Conservation (phyloP, 2,797 vertebrate genomes). For the Cossypha niveicapilla region DNA sequence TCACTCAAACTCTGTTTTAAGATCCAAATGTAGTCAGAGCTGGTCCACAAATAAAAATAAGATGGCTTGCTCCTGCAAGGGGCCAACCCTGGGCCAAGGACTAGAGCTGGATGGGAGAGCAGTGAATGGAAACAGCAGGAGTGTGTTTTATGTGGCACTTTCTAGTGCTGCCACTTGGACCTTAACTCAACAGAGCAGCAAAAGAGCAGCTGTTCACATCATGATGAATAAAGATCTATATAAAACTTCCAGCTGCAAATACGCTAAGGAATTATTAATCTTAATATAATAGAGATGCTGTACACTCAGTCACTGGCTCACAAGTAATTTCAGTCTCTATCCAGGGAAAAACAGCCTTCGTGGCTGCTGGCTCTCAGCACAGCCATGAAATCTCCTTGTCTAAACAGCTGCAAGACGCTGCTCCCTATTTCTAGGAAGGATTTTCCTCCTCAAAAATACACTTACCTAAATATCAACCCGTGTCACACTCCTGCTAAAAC, state of each 20-base stretch:
- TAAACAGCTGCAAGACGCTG: not conserved
- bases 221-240: slow-evolving; percentile 57
- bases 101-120: not conserved
- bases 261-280: slow-evolving; percentile 51
- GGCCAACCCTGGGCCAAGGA: not conserved
- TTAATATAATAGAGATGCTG: slow-evolving; percentile 54
- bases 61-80: not conserved
- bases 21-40: not conserved
- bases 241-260: slow-evolving; percentile 65
- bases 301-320: slow-evolving; percentile 36
- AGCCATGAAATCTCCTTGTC: not conserved
- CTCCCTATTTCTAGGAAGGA: not conserved
- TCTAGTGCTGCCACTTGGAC: slow-evolving; percentile 53
- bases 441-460: not conserved
- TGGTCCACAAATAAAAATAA: not conserved
- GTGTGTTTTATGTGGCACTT: slow-evolving; percentile 57
- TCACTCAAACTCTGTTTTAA: not conserved
- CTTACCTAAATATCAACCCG: not conserved
- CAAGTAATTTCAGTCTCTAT: not conserved
- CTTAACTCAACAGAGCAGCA: slow-evolving; percentile 33
- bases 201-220: slow-evolving; percentile 61
- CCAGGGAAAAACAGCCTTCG: slow-evolving; percentile 38
- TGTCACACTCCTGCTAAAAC: not conserved
- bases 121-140: slow-evolving; percentile 39
- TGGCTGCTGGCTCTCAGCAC: slow-evolving; percentile 30